phyloP scores from a whole-genome alignment of 2,113 vertebrate genomes.

The Micronycteris hirsuta region DNA sequence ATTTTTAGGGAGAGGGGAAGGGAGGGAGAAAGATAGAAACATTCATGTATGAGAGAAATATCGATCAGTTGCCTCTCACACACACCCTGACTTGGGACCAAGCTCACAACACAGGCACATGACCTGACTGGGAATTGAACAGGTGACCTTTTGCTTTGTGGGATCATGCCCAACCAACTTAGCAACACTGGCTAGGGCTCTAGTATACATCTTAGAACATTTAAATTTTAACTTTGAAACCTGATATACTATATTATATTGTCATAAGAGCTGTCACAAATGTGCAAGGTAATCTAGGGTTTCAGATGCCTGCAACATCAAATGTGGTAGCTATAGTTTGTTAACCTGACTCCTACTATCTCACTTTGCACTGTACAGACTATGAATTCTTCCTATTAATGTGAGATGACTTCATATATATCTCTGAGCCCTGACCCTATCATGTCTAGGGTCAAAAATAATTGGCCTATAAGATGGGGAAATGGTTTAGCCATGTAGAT shows the following conservation, averaged over 20 bases:
- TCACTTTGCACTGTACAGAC: neutral
- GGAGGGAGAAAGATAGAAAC: neutral
- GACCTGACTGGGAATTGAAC: no score
- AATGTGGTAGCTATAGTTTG: neutral
- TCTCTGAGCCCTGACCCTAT: neutral
- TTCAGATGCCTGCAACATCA: neutral
- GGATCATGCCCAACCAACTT: no score
- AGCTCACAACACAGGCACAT: no score
- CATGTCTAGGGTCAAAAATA: neutral
- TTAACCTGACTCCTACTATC: neutral
- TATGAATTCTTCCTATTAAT: neutral
- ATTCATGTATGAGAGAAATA: no score
- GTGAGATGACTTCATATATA: neutral
- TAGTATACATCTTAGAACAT: neutral
- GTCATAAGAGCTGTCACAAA: slow-evolving; percentile 56
- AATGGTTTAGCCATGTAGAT: neutral
- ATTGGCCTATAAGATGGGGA: neutral
- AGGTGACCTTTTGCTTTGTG: no score
- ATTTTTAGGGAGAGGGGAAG: no score
- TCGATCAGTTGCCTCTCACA: no score
- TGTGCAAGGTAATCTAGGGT: neutral
- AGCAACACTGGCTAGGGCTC: neutral
- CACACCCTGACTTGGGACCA: no score
- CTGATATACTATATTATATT: slow-evolving; percentile 63
- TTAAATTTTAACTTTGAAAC: neutral